Base-by-base conservation (phyloP, 2,797 vertebrate genomes). In the Rhinoraja longicauda region DNA sequence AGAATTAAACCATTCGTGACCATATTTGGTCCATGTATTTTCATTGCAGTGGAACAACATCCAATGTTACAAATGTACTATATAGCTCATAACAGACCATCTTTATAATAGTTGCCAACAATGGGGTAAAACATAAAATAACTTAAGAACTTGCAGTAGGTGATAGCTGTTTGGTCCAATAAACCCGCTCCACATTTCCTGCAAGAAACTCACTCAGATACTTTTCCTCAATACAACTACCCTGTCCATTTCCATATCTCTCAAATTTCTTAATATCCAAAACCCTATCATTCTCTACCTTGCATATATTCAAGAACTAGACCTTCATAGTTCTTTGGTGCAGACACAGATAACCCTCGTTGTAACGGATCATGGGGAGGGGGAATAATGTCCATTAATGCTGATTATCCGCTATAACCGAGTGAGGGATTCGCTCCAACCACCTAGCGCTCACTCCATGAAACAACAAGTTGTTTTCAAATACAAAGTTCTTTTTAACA, bases 1-100 rank as follows among this genome's bases (percentile, higher is more conserved):
- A 92, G 29, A 91, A 73, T 73, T 53, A n/a, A 29, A 73, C 53
- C 2, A 26, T 70, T 45, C 26, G 39, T 39, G 70, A 75, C 90
- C 26, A 92, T 15, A 53, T 92, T 92, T 92, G 88, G 82, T 86
- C n/a, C 59, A 64, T 9, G 36, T 73, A 75, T 73, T 45, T 72
- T 53, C 73, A 73, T 92, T 73, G 70, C 26, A 75, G 67, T 39
- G 26, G 4, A 24, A 36, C 53, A 92, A 92, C 67, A 92, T 32
- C 57, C 59, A 88, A 64, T 64, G 15, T 19, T 62, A 15, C 59
- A 88, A 36, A 19, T 9, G n/a, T 88, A 88, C 59, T 32, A 17
- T 67, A 21, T 62, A 64, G 29, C 13, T 64, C 21, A 32, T 32
- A 62, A n/a, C 82, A 86, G 70, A 62, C 5, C 5, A 77, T 72